These are phyloP conservation scores for Lordiphosa collinella DNA, from an alignment of 1,140 invertebrate species.

Conservation along the genomic window DNA sequence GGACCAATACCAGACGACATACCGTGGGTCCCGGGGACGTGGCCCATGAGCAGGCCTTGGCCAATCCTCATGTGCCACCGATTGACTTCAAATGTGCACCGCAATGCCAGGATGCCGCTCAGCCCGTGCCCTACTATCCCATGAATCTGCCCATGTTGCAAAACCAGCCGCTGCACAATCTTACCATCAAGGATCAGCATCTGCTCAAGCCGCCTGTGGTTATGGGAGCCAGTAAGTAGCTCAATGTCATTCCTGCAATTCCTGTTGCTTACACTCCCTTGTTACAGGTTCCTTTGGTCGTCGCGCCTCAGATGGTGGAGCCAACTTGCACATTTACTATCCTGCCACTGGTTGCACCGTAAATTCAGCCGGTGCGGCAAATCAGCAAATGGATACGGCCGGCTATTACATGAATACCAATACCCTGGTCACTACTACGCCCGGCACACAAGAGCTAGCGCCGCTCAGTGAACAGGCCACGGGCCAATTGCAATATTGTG, in stretches of 20 bases:
- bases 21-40: slow-evolving; percentile 96
- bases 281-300: slow-evolving; percentile 88
- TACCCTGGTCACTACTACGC: no score
- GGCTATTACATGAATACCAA: slow-evolving; percentile 65
- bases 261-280: slow-evolving; percentile 8
- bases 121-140: slow-evolving; percentile 83
- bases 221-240: slow-evolving; percentile 89
- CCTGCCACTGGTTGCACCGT: slow-evolving; percentile 77
- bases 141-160: slow-evolving; percentile 88
- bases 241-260: neutral
- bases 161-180: slow-evolving; percentile 88
- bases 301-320: slow-evolving; percentile 96
- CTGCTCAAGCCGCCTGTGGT: slow-evolving; percentile 94
- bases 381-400: slow-evolving; percentile 50
- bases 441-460: slow-evolving; percentile 38
- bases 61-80: slow-evolving; percentile 69
- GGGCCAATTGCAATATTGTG: slow-evolving; percentile 37
- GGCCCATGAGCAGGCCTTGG: slow-evolving; percentile 85
- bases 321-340: slow-evolving; percentile 91
- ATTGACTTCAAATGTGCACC: slow-evolving; percentile 75
- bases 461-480: slow-evolving; percentile 47
- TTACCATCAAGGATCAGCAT: slow-evolving; percentile 95
- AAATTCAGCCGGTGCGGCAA: slow-evolving; percentile 17
- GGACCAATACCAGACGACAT: slow-evolving; percentile 86
- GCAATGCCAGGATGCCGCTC: slow-evolving; percentile 40